Conservation (phyloP, 2,888 invertebrate species). For the Phengaris alcon region DNA sequence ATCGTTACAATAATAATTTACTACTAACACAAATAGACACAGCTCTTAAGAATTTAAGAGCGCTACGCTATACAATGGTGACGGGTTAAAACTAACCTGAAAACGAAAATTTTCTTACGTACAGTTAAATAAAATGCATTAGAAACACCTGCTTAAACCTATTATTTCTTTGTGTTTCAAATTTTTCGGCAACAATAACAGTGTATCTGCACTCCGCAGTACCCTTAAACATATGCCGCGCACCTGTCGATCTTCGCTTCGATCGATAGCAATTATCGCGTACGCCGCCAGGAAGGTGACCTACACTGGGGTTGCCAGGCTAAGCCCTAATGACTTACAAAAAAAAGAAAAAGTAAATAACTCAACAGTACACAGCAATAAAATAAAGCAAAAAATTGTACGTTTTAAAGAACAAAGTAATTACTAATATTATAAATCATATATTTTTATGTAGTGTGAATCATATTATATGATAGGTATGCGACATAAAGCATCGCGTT, state of each 20-base stretch:
- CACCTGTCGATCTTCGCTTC: slow-evolving; percentile 50
- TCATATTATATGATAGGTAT: background rate
- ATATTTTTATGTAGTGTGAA: background rate
- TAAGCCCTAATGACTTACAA: background rate
- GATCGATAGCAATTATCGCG: slow-evolving; percentile 54
- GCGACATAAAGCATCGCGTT: background rate
- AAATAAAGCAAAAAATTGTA: background rate
- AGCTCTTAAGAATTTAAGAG: background rate
- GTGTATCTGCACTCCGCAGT: slow-evolving; percentile 24
- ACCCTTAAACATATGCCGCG: slow-evolving; percentile 31
- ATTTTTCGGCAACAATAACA: slow-evolving; percentile 13
- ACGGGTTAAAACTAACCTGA: background rate
- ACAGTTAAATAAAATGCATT: background rate
- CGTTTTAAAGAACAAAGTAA: background rate
- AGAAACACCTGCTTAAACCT: background rate
- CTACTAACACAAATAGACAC: background rate
- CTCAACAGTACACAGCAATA: background rate
- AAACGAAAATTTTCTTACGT: background rate
- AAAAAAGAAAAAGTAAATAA: background rate
- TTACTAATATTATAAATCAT: background rate
- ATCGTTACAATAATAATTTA: background rate
- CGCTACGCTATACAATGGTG: background rate
- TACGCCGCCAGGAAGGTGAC: slow-evolving; percentile 49
- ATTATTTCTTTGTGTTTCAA: background rate
- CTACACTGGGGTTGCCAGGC: slow-evolving; percentile 35